Evolutionary conservation across 2,113 vertebrate genomes (phyloP).

Genomic region (Nesoenas mayeri): DNA sequence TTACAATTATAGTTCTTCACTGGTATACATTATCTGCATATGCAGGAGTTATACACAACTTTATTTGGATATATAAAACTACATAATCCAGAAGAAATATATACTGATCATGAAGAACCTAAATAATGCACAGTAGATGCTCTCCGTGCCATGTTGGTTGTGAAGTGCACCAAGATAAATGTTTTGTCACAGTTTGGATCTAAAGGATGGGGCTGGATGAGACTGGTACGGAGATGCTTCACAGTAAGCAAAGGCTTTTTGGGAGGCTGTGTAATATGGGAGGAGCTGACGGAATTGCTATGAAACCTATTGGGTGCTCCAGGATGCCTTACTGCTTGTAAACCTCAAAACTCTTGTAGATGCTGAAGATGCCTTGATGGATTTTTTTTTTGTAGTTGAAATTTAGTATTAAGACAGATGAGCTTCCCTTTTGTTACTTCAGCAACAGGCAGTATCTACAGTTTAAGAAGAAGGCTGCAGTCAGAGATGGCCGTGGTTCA

Average conservation of each 20-base stretch:
- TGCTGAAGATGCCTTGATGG: fast-evolving
- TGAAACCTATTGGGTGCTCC: background rate
- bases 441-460: background rate
- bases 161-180: background rate
- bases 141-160: background rate
- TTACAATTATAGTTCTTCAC: background rate
- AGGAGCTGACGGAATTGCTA: background rate
- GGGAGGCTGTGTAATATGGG: background rate
- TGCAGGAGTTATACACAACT: background rate
- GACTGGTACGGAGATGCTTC: fast-evolving
- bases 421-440: background rate
- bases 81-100: background rate
- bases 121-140: background rate
- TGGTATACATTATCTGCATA: background rate
- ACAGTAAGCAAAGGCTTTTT: background rate
- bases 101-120: background rate
- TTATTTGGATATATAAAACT: background rate
- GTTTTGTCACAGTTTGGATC: background rate
- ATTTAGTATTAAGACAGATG: background rate
- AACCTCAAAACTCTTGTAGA: background rate
- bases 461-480: background rate
- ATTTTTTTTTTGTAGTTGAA: background rate
- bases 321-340: background rate
- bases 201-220: background rate
- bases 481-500: background rate